Evolutionary conservation across 2,888 invertebrate genomes (phyloP).

Genomic region (Andrena haemorrhoa): DNA sequence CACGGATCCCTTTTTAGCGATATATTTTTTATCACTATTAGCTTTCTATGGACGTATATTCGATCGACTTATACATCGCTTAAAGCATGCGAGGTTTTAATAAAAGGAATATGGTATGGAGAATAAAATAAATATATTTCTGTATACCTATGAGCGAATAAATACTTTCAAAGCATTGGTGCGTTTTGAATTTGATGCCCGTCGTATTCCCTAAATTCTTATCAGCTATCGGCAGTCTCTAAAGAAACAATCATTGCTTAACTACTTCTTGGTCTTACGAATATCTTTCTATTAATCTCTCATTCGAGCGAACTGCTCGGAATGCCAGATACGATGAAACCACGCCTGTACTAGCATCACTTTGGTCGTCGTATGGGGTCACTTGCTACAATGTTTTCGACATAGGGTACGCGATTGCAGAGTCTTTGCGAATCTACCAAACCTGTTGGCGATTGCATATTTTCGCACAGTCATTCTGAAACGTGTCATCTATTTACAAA

Average conservation of each 20-base stretch:
- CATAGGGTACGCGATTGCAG: too few species aligned
- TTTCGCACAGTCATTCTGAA: too few species aligned
- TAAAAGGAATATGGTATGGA: conserved; percentile 9
- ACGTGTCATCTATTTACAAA: too few species aligned
- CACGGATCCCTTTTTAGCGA: not conserved
- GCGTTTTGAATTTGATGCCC: conserved; percentile 5
- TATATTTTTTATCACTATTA: conserved; percentile 10
- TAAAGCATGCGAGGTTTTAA: not conserved
- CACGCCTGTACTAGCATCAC: too few species aligned
- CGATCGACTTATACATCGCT: not conserved
- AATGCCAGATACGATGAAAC: too few species aligned
- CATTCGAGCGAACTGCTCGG: too few species aligned
- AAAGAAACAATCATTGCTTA: not conserved
- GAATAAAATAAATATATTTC: conserved; percentile 62
- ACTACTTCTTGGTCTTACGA: not conserved
- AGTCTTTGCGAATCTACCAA: too few species aligned
- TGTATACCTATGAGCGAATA: conserved; percentile 46
- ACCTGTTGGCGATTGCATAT: too few species aligned
- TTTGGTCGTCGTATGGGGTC: too few species aligned
- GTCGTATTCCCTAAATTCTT: conserved; percentile 7
- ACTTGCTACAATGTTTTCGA: too few species aligned
- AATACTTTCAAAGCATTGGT: conserved; percentile 42
- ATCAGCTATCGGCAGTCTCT: conserved; percentile 19
- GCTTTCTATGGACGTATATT: not conserved
- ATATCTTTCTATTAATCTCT: not conserved